These are phyloP conservation scores for Caenorhabditis plicata DNA, from an alignment of 2,888 invertebrate species.

Conservation along the genomic window DNA sequence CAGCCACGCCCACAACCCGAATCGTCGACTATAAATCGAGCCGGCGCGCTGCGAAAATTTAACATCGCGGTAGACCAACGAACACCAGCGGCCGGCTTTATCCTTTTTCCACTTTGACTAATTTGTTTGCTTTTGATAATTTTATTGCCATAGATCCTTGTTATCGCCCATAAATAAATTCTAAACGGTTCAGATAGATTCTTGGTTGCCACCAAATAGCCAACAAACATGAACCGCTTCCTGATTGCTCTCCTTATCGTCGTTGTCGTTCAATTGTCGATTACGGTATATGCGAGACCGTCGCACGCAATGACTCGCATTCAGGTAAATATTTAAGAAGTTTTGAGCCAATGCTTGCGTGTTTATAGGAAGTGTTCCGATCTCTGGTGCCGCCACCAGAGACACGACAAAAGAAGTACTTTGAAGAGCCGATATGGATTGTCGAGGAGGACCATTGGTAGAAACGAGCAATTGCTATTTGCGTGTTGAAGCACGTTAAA, in stretches of 20 bases:
- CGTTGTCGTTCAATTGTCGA: slow-evolving; percentile 4
- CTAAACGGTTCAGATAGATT: too few relatives aligned
- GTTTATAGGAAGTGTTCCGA: slow-evolving; percentile 32
- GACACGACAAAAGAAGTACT: slow-evolving; percentile 27
- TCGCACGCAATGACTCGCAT: slow-evolving; percentile 31
- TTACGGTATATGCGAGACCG: slow-evolving; percentile 1
- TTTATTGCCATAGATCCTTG: too few relatives aligned
- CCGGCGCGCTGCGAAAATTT: too few relatives aligned
- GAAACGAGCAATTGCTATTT: not conserved
- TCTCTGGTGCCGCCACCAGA: slow-evolving; percentile 25
- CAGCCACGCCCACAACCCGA: too few relatives aligned
- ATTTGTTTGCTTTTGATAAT: too few relatives aligned
- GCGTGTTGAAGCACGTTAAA: too few relatives aligned
- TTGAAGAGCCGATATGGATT: slow-evolving; percentile 12
- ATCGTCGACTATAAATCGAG: too few relatives aligned
- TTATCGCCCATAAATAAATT: too few relatives aligned
- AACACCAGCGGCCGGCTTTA: too few relatives aligned
- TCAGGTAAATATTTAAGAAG: slow-evolving; percentile 12
- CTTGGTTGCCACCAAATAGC: too few relatives aligned
- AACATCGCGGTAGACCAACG: too few relatives aligned
- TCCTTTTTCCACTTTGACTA: too few relatives aligned
- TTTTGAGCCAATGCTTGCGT: not conserved
- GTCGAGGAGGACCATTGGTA: slow-evolving; percentile 2
- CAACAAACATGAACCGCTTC: not conserved
- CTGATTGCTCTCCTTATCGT: slow-evolving; percentile 6